These are phyloP conservation scores for Bradypodion pumilum DNA, from an alignment of 2,797 vertebrate species.

Conservation along the genomic window DNA sequence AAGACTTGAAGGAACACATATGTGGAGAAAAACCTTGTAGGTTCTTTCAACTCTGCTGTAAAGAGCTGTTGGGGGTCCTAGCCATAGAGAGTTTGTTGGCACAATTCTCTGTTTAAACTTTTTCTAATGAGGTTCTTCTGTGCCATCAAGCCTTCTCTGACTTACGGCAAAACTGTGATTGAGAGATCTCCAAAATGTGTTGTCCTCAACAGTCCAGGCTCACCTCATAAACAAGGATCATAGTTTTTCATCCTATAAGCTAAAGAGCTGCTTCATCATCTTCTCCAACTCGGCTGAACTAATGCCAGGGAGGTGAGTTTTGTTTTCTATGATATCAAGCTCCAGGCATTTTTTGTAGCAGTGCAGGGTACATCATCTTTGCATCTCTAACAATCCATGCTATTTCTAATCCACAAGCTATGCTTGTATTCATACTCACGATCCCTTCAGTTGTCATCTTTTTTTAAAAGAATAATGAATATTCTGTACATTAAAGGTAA, in stretches of 20 bases:
- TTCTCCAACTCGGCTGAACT: background rate
- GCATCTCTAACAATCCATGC: background rate
- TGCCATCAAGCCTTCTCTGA: no score
- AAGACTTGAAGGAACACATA: background rate
- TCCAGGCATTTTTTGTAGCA: background rate
- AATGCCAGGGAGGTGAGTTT: background rate
- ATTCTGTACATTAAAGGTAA: background rate
- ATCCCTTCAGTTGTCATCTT: background rate
- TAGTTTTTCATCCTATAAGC: background rate
- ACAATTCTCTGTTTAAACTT: background rate
- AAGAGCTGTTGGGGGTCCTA: no score
- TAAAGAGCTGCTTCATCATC: background rate
- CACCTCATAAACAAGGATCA: background rate
- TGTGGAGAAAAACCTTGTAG: background rate
- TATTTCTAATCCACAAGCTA: background rate
- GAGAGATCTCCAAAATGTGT: background rate
- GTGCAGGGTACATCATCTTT: background rate
- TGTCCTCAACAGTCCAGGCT: background rate
- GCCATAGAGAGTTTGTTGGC: background rate
- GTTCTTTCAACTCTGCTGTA: background rate
- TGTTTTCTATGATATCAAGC: background rate
- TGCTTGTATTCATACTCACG: background rate
- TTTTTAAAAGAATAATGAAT: background rate
- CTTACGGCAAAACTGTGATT: no score
- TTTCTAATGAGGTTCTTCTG: background rate